Evolutionary conservation across 2,888 invertebrate genomes (phyloP).

Genomic region (Melikaiella ostensackeni): DNA sequence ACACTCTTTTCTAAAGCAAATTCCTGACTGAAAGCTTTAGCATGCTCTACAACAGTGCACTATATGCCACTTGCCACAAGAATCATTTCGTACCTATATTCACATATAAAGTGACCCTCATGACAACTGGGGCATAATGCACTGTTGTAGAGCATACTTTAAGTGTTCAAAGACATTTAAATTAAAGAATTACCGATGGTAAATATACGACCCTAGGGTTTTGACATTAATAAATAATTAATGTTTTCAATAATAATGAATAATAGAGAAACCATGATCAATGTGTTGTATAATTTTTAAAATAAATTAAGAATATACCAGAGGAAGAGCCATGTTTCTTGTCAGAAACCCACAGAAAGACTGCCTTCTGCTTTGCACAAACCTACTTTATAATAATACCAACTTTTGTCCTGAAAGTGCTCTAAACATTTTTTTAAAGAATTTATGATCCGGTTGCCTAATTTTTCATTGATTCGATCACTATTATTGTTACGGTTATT

Average conservation of each 20-base stretch:
- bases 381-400: neutral
- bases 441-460: neutral
- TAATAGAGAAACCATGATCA: neutral
- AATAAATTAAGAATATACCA: neutral
- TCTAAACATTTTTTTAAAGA: neutral
- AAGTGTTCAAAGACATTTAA: too few relatives aligned
- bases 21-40: neutral
- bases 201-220: too few relatives aligned
- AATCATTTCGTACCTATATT: too few relatives aligned
- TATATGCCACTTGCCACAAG: too few relatives aligned
- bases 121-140: too few relatives aligned
- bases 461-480: neutral
- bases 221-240: neutral
- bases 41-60: too few relatives aligned
- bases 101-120: too few relatives aligned
- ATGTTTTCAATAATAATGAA: neutral
- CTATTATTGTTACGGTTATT: neutral
- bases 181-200: too few relatives aligned
- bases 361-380: neutral
- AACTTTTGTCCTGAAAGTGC: neutral
- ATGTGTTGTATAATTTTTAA: neutral
- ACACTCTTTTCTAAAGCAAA: neutral
- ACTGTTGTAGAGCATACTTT: too few relatives aligned
- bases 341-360: neutral
- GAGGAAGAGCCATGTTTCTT: neutral